A percentile compares a stretch with the other conserved stretches of the same genome.
Conservation (phyloP, 2,888 invertebrate species). For the Druceiella hillmani region DNA sequence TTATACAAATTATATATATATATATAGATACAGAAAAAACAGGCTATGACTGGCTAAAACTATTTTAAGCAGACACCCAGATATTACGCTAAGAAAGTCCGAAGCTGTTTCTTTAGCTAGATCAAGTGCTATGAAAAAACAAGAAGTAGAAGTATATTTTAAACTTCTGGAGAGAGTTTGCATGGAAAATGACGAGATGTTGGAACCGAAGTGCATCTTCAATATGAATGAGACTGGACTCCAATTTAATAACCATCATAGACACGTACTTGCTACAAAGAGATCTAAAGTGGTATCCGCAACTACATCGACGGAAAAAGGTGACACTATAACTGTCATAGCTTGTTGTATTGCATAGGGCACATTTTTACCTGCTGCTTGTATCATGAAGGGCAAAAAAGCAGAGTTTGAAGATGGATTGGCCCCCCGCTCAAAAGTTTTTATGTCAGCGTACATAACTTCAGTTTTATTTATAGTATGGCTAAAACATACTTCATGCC, state of each 20-base stretch:
- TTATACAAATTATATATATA: conserved; percentile 1
- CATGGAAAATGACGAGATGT: conserved; percentile 24
- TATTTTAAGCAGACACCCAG: conserved; percentile 9
- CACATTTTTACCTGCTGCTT: conserved; percentile 25
- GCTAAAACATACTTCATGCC: conserved; percentile 25
- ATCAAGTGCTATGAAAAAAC: conserved; percentile 6
- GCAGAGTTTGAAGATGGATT: conserved; percentile 24
- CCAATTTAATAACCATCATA: too few relatives aligned
- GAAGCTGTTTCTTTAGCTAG: conserved; percentile 10
- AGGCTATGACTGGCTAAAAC: too few relatives aligned
- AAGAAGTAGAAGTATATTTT: conserved; percentile 4
- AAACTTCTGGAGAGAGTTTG: too few relatives aligned
- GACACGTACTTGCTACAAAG: conserved; percentile 27
- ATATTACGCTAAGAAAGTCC: conserved; percentile 8
- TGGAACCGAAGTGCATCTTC: conserved; percentile 29
- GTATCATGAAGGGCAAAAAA: conserved; percentile 27
- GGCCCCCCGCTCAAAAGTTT: conserved; percentile 20
- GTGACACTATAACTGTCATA: conserved; percentile 29
- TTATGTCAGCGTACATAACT: conserved; percentile 26
- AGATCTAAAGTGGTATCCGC: conserved; percentile 27
- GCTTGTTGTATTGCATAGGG: conserved; percentile 31
- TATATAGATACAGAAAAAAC: conserved; percentile 6
- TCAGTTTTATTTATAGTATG: conserved; percentile 24
- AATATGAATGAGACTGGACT: conserved; percentile 27
- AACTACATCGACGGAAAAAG: conserved; percentile 30